These are phyloP conservation scores for Pachliopta kotzebuea DNA, from an alignment of 2,888 invertebrate genomes.

Conservation along the genomic window DNA sequence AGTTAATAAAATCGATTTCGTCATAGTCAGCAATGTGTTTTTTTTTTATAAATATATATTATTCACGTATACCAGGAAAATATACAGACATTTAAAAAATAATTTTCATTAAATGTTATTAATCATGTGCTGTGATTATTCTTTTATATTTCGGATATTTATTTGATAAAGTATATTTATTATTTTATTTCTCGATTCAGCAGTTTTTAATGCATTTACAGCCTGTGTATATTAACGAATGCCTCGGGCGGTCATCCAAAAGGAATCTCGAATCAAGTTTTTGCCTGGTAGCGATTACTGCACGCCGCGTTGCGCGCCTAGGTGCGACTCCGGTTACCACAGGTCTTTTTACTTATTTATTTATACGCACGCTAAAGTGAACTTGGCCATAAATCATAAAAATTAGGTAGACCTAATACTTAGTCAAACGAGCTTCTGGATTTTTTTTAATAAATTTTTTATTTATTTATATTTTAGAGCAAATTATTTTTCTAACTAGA, in stretches of 20 bases:
- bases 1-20: too few species aligned
- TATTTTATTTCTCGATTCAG: background rate
- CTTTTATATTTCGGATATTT: background rate
- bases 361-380: conserved; percentile 14
- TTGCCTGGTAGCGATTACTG: conserved; percentile 62
- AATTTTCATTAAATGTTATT: too few species aligned
- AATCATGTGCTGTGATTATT: too few species aligned
- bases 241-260: conserved; percentile 39
- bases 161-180: background rate
- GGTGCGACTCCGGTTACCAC: conserved; percentile 56
- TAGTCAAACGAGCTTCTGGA: background rate
- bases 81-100: too few species aligned
- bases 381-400: conserved; percentile 10
- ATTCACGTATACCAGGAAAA: too few species aligned
- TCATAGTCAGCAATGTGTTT: too few species aligned
- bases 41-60: too few species aligned
- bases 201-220: conserved; percentile 34
- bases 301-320: conserved; percentile 48
- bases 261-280: conserved; percentile 56
- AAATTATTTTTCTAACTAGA: background rate
- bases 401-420: conserved; percentile 3
- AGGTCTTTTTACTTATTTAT: conserved; percentile 56
- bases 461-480: background rate
- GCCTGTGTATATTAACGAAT: conserved; percentile 45
- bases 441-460: background rate